A percentile compares a stretch with the other conserved stretches of the same genome.
Conservation (phyloP, 2,888 invertebrate species). For the Acronicta aceris region DNA sequence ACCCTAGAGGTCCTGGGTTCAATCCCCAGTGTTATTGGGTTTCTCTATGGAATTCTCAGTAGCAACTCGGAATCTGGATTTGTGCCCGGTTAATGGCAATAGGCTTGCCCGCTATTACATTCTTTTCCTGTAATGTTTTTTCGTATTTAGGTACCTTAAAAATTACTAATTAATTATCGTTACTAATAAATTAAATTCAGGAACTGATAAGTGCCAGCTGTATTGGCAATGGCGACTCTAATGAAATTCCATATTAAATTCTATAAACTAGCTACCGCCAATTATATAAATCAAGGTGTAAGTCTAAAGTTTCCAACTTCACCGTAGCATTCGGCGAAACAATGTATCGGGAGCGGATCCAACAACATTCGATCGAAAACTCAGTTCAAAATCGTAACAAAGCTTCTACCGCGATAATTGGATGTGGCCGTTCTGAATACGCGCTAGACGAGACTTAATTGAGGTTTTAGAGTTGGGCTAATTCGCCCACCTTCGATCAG, state of each 20-base stretch:
- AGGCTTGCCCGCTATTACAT: too few relatives aligned
- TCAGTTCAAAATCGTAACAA: slow-evolving; percentile 80
- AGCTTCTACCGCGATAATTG: slow-evolving; percentile 86
- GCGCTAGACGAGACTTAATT: slow-evolving; percentile 89
- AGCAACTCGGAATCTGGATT: too few relatives aligned
- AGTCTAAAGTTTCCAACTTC: slow-evolving; percentile 62
- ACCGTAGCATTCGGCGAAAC: slow-evolving; percentile 60
- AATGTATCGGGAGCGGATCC: slow-evolving; percentile 60
- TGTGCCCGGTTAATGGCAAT: too few relatives aligned
- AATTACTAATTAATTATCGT: too few relatives aligned
- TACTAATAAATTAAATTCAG: not conserved
- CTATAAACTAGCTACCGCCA: slow-evolving; percentile 35
- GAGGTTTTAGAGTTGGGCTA: slow-evolving; percentile 89
- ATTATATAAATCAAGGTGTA: slow-evolving; percentile 57
- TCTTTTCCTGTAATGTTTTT: too few relatives aligned
- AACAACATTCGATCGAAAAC: slow-evolving; percentile 65
- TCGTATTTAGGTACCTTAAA: too few relatives aligned
- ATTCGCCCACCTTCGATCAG: slow-evolving; percentile 87
- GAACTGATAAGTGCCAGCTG: not conserved
- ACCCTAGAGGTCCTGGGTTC: too few relatives aligned
- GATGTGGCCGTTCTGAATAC: slow-evolving; percentile 87
- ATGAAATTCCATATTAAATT: slow-evolving; percentile 5
- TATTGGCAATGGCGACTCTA: slow-evolving; percentile 1
- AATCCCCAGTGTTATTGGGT: too few relatives aligned
- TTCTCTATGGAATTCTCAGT: too few relatives aligned